A percentile compares a stretch with the other conserved stretches of the same genome.
These are phyloP conservation scores for Limenitis camilla DNA, from an alignment of 2,888 invertebrate genomes.

Conservation along the genomic window DNA sequence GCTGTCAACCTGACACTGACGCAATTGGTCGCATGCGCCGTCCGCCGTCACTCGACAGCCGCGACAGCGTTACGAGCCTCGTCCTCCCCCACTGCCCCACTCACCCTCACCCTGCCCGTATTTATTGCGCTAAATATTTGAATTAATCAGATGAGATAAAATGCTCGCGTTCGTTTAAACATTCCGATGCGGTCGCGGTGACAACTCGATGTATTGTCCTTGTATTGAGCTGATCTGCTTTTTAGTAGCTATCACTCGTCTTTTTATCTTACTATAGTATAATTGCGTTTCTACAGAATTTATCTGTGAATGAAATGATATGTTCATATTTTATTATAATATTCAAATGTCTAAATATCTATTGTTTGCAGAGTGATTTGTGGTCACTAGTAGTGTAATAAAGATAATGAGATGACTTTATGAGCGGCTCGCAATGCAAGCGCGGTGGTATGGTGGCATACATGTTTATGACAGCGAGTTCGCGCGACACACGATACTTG, in stretches of 20 bases:
- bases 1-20: slow-evolving; percentile 65
- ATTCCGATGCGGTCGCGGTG: slow-evolving; percentile 70
- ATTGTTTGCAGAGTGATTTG: slow-evolving; percentile 8
- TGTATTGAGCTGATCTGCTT: slow-evolving; percentile 55
- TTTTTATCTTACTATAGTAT: slow-evolving; percentile 33
- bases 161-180: slow-evolving; percentile 64
- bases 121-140: slow-evolving; percentile 74
- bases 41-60: slow-evolving; percentile 37
- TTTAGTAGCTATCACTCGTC: slow-evolving; percentile 52
- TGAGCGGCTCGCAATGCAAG: slow-evolving; percentile 38
- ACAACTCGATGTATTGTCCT: slow-evolving; percentile 72
- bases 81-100: slow-evolving; percentile 29
- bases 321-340: neutral
- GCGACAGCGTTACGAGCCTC: slow-evolving; percentile 36
- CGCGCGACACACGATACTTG: slow-evolving; percentile 64
- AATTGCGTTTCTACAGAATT: slow-evolving; percentile 20
- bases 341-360: slow-evolving; percentile 1
- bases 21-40: slow-evolving; percentile 64
- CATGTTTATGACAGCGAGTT: slow-evolving; percentile 60
- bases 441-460: slow-evolving; percentile 62
- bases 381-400: slow-evolving; percentile 13
- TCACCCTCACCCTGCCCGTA: slow-evolving; percentile 36
- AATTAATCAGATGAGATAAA: slow-evolving; percentile 74
- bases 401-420: slow-evolving; percentile 50
- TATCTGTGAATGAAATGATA: neutral